Evolutionary conservation across 2,797 vertebrate genomes (phyloP), one percentile per base, ranked within the genome.

Genomic region (Melanotaenia pygmaea): DNA sequence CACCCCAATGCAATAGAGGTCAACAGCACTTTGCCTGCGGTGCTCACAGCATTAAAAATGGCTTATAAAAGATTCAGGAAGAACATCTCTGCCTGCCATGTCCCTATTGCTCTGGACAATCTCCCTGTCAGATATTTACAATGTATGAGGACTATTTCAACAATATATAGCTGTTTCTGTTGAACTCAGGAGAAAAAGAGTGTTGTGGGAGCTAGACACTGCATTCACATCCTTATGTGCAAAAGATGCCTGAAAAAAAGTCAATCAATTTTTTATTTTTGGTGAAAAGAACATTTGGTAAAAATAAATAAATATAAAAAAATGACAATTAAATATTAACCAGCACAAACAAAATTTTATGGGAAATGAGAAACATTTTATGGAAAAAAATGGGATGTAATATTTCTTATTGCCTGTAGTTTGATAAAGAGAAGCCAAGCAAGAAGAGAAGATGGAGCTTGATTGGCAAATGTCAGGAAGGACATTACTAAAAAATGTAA

Each of bases 11-110:
- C 16, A 47, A 12, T 24, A 24, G 43, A 80, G 64, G 73, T 53
- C 51, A 78, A 20, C 38, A 35, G n/a, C 20, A 56, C 58, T 77
- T 57, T 13, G 30, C 30, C 47, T 53, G 53, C 62, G 47, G n/a
- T 53, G 61, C 60, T 67, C 20, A 28, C 43, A 32, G 61, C 51
- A 64, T 56, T 81, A 56, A 57, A 66, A 70, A 70, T 61, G n/a
- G 63, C 22, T 64, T 43, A 47, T 65, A 62, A 80, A 74, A 64
- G 24, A 86, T 75, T 75, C 30, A 81, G 54, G 53, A 61, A 50
- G 51, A 63, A 54, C 53, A 28, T 59, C 22, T 62, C 38, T 67
- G 43, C 66, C 64, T 22, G 58, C 70, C 6, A 22, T 67, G 76
- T 65, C 51, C 59, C 47, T 43, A 61, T 43, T 70, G 16, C 20